Conservation (phyloP, 2,113 vertebrate genomes). For the Cranoglanis bouderius region DNA sequence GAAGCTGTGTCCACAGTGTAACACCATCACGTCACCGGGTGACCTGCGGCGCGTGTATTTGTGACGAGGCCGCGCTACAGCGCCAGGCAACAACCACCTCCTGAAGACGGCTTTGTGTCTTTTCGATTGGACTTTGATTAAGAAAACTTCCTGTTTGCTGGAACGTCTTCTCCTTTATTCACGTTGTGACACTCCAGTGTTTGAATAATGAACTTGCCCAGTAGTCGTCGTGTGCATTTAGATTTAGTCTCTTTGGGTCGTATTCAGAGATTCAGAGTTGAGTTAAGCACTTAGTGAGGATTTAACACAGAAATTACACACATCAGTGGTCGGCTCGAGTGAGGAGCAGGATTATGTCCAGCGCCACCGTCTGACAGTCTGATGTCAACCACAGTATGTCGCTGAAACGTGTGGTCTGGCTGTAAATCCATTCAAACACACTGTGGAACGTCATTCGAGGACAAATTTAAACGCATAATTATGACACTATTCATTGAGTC, state of each 20-base stretch:
- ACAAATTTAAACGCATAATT: too few relatives aligned
- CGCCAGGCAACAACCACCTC: background rate
- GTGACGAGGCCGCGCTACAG: conserved; percentile 60
- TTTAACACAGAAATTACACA: background rate
- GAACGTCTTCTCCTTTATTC: background rate
- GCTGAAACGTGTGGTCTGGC: background rate
- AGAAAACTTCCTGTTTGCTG: background rate
- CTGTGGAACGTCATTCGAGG: too few relatives aligned
- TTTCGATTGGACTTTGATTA: background rate
- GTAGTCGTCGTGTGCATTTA: background rate
- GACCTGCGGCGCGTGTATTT: conserved; percentile 80
- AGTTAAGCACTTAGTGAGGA: background rate
- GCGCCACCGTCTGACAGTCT: background rate
- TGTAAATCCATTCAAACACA: too few relatives aligned
- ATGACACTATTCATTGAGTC: too few relatives aligned
- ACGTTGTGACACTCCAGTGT: background rate
- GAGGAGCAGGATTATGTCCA: background rate
- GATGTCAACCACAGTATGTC: background rate
- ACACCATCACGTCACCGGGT: conserved; percentile 80
- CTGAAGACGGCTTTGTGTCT: background rate
- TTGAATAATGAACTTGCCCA: background rate
- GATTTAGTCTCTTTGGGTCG: background rate
- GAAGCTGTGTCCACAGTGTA: conserved; percentile 82
- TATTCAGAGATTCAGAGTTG: background rate
- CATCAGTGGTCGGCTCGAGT: background rate